Base-by-base conservation (phyloP, 2,113 vertebrate genomes). In the Coracopsis vasa region DNA sequence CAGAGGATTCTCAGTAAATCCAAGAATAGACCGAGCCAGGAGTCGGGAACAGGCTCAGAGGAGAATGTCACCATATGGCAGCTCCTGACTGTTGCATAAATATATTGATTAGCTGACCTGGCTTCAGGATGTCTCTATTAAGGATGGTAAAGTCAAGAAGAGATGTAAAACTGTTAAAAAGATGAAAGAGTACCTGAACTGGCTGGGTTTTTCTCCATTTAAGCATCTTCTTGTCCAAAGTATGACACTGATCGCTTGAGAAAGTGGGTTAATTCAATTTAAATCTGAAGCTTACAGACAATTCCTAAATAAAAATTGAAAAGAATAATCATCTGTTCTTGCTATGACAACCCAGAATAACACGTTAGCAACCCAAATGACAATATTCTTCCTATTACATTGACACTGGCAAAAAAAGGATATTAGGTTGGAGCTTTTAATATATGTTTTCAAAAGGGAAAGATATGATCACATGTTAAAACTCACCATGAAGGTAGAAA, bases 1-100 rank as follows among this genome's bases (percentile, higher is more conserved):
- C 93, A 87, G 86, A 96, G 85, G 92, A 91, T 93, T 95, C 96
- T 96, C 90, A 82, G 94, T 93, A 96, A 96, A 96, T 81, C 95
- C 94, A 96, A 94, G 95, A 96, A 96, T 96, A 97, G 94, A 92
- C 81, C 41, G 73, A 94, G 90, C 66, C 90, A 88, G 92, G 65
- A 95, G 80, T 90, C 14, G 0, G 80, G 93, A 97, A 92, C 88
- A 95, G 73, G 91, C 95, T 92, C 96, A 85, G 80, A 86, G 89
- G 91, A 97, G 96, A 97, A 93, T 96, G 92, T 94, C 35, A 73
- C 93, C 97, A 96, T 97, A 96, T 97, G 96, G 94, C 90, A 96
- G 80, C 78, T 91, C 85, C 94, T 95, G 91, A 90, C 78, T 90
- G 74, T 86, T 95, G 95, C 95, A 97, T 96, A 95, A 95, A 96